Percentiles rank a stretch among this genome's conserved stretches.
These are phyloP conservation scores for Dryobotodes eremita DNA, from an alignment of 2,888 invertebrate genomes.

Conservation along the genomic window DNA sequence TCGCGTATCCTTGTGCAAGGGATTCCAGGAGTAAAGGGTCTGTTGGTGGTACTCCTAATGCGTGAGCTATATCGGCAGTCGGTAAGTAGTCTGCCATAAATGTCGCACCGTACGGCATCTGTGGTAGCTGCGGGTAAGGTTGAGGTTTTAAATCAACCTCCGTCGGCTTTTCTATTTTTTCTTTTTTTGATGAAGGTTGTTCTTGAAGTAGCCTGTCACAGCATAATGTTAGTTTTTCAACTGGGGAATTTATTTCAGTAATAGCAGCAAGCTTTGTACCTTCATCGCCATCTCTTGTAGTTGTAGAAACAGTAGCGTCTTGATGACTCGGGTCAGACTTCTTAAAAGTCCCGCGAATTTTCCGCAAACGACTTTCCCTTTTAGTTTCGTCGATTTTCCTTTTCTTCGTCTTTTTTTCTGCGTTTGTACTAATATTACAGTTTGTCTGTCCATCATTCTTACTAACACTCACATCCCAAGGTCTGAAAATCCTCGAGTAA, in stretches of 20 bases:
- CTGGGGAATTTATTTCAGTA: slow-evolving; percentile 77
- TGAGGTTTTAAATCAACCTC: slow-evolving; percentile 56
- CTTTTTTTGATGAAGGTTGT: slow-evolving; percentile 68
- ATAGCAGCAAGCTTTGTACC: slow-evolving; percentile 62
- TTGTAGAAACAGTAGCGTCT: slow-evolving; percentile 91
- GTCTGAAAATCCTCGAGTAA: slow-evolving; percentile 91
- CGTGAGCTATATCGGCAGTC: slow-evolving; percentile 85
- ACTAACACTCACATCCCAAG: slow-evolving; percentile 90
- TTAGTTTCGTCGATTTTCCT: slow-evolving; percentile 78
- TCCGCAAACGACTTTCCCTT: slow-evolving; percentile 84
- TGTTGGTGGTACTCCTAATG: slow-evolving; percentile 86
- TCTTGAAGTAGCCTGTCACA: slow-evolving; percentile 84
- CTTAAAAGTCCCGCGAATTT: slow-evolving; percentile 86
- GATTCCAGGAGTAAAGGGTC: slow-evolving; percentile 89
- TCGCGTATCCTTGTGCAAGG: slow-evolving; percentile 90
- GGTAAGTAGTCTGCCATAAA: slow-evolving; percentile 84
- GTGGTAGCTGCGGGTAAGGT: slow-evolving; percentile 56
- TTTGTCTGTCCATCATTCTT: slow-evolving; percentile 70
- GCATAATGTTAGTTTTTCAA: slow-evolving; percentile 82
- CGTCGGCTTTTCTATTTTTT: slow-evolving; percentile 60
- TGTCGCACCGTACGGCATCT: slow-evolving; percentile 72
- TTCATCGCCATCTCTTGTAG: slow-evolving; percentile 82
- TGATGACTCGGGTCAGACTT: slow-evolving; percentile 84
- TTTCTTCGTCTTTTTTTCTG: slow-evolving; percentile 73
- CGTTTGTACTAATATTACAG: slow-evolving; percentile 64